phyloP scores from a whole-genome alignment of 2,888 invertebrate species.

The Parthenolecanium corni region DNA sequence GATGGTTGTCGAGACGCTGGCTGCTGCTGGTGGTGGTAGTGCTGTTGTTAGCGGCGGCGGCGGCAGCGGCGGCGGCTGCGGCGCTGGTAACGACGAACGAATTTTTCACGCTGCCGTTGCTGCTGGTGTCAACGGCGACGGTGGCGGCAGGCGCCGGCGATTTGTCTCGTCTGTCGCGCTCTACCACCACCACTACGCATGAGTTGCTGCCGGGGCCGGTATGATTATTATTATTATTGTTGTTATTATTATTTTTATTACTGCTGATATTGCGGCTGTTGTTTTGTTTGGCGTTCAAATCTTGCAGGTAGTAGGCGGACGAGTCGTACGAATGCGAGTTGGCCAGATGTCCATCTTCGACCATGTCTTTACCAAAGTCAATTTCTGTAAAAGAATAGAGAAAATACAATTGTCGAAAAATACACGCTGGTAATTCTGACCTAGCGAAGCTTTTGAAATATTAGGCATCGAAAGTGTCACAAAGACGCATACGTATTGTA shows the following conservation, averaged over 20 bases:
- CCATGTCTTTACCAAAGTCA: conserved; percentile 6
- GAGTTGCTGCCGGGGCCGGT: no score
- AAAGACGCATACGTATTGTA: no score
- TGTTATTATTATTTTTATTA: no score
- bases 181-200: conserved; percentile 15
- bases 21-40: neutral
- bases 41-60: neutral
- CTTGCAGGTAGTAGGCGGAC: conserved; percentile 3
- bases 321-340: conserved; percentile 17
- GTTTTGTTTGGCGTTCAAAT: conserved; percentile 1
- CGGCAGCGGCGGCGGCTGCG: neutral
- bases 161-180: neutral
- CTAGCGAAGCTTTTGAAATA: no score
- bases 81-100: neutral
- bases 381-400: neutral
- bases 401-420: no score
- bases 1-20: neutral
- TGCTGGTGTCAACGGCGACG: neutral
- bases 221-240: no score
- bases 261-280: conserved; percentile 9
- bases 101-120: neutral
- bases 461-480: no score
- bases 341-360: conserved; percentile 21
- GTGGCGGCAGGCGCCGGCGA: neutral
- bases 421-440: no score